phyloP scores from a whole-genome alignment of 2,797 vertebrate genomes.

The Sciurus vulgaris region DNA sequence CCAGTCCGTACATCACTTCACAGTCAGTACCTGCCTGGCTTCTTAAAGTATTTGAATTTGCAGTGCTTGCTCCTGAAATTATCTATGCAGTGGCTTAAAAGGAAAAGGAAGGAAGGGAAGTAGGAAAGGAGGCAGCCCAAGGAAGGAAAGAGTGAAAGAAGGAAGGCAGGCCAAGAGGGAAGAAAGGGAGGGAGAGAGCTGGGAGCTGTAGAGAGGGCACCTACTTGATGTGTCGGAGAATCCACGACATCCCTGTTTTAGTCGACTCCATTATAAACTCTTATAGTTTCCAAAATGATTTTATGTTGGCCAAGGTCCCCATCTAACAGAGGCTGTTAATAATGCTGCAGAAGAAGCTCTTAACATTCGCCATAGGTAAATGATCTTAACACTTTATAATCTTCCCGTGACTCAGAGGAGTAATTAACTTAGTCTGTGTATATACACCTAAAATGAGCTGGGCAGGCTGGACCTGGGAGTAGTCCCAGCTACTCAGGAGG shows the following conservation, averaged over 20 bases:
- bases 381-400: constrained; percentile 50
- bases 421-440: background rate
- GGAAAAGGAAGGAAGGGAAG: background rate
- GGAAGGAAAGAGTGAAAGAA: fast-evolving
- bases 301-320: background rate
- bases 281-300: constrained; percentile 56
- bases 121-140: no score
- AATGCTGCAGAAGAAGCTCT: background rate
- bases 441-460: background rate
- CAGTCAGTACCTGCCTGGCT: background rate
- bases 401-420: background rate
- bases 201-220: background rate
- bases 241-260: background rate
- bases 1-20: constrained; percentile 64
- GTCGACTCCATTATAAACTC: constrained; percentile 1
- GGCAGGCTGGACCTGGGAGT: background rate
- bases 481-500: background rate
- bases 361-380: constrained; percentile 39
- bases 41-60: constrained; percentile 40
- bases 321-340: constrained; percentile 20
- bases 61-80: constrained; percentile 6
- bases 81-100: background rate
- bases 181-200: no score
- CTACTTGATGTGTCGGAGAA: background rate
- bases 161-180: no score